Percentiles rank a stretch among this genome's conserved stretches.
These are phyloP conservation scores for Sesamia nonagrioides DNA, from an alignment of 1,140 invertebrate species.

Conservation along the genomic window DNA sequence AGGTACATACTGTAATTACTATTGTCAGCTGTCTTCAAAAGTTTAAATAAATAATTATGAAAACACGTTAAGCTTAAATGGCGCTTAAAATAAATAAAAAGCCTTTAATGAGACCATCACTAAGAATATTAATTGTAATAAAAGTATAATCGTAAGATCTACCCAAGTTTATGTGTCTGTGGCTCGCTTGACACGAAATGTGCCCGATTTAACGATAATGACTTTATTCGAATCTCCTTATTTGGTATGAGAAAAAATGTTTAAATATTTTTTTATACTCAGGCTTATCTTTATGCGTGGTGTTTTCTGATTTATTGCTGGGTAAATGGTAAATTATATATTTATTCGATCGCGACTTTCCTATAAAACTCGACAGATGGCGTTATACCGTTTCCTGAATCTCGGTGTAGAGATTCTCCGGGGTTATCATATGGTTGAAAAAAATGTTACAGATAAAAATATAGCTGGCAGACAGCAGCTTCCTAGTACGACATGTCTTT, in stretches of 20 bases:
- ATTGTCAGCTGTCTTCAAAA: too few relatives aligned
- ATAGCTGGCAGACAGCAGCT: too few relatives aligned
- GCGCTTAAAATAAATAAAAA: slow-evolving; percentile 27
- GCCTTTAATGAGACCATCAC: slow-evolving; percentile 14
- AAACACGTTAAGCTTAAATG: background rate
- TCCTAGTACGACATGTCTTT: too few relatives aligned
- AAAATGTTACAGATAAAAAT: too few relatives aligned
- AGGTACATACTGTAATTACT: too few relatives aligned
- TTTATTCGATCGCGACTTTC: too few relatives aligned
- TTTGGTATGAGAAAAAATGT: background rate
- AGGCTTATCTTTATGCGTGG: background rate
- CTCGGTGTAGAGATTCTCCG: too few relatives aligned
- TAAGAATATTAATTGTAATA: slow-evolving; percentile 28
- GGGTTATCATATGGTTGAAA: too few relatives aligned
- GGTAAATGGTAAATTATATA: background rate
- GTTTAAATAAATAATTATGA: background rate
- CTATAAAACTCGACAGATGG: too few relatives aligned
- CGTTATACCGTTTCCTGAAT: background rate
- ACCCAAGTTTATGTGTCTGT: background rate
- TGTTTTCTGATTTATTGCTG: slow-evolving; percentile 3
- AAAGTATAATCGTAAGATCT: slow-evolving; percentile 14
- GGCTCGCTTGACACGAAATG: background rate
- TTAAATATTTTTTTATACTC: background rate
- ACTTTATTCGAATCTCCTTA: slow-evolving; percentile 1
- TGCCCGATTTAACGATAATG: slow-evolving; percentile 2